Conservation (phyloP, 2,888 invertebrate species). For the Esperia sulphurella region DNA sequence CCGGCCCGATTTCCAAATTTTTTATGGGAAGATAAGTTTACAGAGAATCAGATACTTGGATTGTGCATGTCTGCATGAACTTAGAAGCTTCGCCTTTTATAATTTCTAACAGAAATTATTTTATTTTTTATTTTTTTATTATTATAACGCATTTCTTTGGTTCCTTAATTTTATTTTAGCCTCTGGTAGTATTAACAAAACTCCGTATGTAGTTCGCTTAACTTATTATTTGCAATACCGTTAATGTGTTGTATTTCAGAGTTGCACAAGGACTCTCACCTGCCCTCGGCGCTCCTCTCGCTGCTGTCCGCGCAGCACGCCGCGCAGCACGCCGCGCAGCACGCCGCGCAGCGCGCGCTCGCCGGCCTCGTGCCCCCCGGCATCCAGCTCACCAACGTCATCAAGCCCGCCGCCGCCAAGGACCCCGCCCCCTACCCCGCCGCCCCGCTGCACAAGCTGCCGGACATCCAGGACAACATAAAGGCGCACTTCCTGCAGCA, state of each 20-base stretch:
- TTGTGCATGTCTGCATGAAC: conserved; percentile 78
- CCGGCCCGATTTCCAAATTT: conserved; percentile 35
- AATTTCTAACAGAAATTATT: conserved; percentile 70
- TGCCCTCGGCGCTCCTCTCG: conserved; percentile 69
- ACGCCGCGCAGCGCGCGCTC: conserved; percentile 40
- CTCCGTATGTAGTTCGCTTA: conserved; percentile 66
- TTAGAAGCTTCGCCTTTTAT: conserved; percentile 77
- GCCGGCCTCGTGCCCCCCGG: conserved; percentile 44
- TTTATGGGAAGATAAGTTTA: conserved; percentile 73
- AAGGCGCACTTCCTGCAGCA: conserved; percentile 60
- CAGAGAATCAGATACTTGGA: conserved; percentile 52
- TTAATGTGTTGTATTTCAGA: conserved; percentile 73
- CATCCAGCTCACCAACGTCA: conserved; percentile 42
- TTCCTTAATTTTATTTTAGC: conserved; percentile 78
- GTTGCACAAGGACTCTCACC: conserved; percentile 57
- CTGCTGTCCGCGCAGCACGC: conserved; percentile 60
- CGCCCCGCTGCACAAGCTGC: conserved; percentile 25
- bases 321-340: too few relatives aligned
- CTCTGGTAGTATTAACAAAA: conserved; percentile 77
- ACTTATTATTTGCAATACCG: conserved; percentile 67
- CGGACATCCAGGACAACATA: conserved; percentile 41
- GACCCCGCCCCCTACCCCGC: conserved; percentile 21
- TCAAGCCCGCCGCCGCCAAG: conserved; percentile 29
- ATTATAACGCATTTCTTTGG: conserved; percentile 79
- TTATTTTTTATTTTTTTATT: conserved; percentile 48